phyloP scores from a whole-genome alignment of 1,140 invertebrate genomes.

The Cryptotermes secundus region DNA sequence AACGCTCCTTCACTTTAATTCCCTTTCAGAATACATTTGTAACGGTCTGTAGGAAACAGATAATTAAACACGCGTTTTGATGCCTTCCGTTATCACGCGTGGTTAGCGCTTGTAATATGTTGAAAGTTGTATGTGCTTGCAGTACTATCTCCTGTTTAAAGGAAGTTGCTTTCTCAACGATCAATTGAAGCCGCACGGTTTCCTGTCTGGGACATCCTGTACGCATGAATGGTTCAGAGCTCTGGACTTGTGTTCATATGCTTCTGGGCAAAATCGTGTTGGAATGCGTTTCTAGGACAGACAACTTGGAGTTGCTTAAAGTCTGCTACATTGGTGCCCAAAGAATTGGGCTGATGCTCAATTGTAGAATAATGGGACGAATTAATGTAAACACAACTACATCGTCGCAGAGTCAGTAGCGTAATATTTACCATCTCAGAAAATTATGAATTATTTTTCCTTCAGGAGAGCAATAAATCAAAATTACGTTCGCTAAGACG shows the following conservation, averaged over 20 bases:
- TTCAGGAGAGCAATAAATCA: not conserved
- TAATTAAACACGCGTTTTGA: not conserved
- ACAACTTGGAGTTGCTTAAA: no score
- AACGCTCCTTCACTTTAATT: not conserved
- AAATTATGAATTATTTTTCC: not conserved
- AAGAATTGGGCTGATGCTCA: no score
- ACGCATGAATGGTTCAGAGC: not conserved
- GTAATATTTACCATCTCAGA: not conserved
- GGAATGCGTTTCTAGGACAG: no score
- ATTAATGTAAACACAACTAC: no score
- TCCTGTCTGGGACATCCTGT: not conserved
- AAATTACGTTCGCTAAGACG: not conserved
- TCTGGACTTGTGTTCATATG: no score
- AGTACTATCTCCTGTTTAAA: not conserved
- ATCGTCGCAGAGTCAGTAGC: no score
- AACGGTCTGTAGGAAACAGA: not conserved
- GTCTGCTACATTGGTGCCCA: no score
- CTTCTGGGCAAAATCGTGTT: no score
- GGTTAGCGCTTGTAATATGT: not conserved
- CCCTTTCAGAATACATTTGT: not conserved
- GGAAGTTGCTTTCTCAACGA: not conserved
- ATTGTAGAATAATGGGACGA: no score
- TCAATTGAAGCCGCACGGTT: not conserved
- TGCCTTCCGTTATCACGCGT: not conserved
- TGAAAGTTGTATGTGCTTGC: not conserved